Conservation (phyloP, 1,140 invertebrate species). For the Coelopa frigida region DNA sequence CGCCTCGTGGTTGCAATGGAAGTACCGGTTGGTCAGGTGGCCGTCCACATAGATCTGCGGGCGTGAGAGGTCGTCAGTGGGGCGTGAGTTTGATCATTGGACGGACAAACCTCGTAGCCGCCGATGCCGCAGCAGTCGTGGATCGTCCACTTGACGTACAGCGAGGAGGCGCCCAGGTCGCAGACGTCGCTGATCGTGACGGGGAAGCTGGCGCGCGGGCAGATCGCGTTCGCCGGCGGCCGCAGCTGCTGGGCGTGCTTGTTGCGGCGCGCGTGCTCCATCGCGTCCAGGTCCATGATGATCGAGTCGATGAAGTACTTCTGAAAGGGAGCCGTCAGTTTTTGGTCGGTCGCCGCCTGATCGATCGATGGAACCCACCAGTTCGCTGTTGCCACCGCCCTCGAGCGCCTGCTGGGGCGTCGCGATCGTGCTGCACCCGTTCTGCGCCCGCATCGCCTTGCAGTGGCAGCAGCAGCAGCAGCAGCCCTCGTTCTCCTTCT, state of each 20-base stretch:
- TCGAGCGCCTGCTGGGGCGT: slow-evolving; percentile 21
- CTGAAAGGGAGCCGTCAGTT: too few relatives aligned
- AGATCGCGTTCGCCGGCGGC: neutral
- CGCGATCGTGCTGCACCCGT: slow-evolving; percentile 24
- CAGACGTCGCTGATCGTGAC: slow-evolving; percentile 26
- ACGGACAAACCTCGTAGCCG: slow-evolving; percentile 30
- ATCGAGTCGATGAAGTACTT: slow-evolving; percentile 40
- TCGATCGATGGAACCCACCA: slow-evolving; percentile 21
- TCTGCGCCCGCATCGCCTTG: slow-evolving; percentile 24
- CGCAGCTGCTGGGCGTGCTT: slow-evolving; percentile 19
- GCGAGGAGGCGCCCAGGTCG: slow-evolving; percentile 26
- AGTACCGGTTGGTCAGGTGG: slow-evolving; percentile 34
- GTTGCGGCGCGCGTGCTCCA: slow-evolving; percentile 30
- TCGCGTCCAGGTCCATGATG: slow-evolving; percentile 31
- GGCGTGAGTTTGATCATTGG: neutral
- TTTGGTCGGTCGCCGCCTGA: too few relatives aligned
- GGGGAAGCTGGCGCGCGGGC: slow-evolving; percentile 23
- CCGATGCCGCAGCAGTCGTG: slow-evolving; percentile 28
- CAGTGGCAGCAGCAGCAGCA: slow-evolving; percentile 26
- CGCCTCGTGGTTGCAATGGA: slow-evolving; percentile 27
- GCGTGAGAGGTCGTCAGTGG: neutral
- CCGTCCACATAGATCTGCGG: slow-evolving; percentile 37
- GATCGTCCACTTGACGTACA: slow-evolving; percentile 32
- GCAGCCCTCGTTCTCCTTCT: neutral
- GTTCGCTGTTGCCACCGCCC: slow-evolving; percentile 24